phyloP scores from a whole-genome alignment of 2,888 invertebrate species.

The Tenthredo distinguenda region DNA sequence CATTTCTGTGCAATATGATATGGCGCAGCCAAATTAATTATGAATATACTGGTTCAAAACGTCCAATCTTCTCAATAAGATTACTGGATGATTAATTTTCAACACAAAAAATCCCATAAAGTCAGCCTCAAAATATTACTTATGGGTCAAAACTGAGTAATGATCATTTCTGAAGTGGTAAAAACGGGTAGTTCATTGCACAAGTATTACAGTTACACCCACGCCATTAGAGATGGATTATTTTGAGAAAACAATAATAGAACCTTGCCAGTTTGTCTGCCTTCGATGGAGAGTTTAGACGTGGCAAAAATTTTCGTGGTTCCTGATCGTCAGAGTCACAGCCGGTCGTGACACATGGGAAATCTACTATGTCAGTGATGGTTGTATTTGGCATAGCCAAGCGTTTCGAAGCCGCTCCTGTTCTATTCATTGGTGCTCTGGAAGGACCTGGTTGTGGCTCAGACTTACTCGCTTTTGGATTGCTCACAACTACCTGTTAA shows the following conservation, averaged over 20 bases:
- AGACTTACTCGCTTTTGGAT: conserved; percentile 32
- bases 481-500: conserved; percentile 55
- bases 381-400: conserved; percentile 21
- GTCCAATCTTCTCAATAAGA: too few species aligned
- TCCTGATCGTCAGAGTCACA: conserved; percentile 57
- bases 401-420: conserved; percentile 12
- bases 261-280: conserved; percentile 68
- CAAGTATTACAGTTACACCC: not conserved
- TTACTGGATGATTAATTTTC: too few species aligned
- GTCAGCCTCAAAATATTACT: not conserved
- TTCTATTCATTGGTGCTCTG: not conserved
- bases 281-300: conserved; percentile 62
- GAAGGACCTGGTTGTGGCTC: conserved; percentile 52
- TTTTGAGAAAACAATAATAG: not conserved
- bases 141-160: not conserved
- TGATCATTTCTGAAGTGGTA: not conserved
- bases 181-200: not conserved
- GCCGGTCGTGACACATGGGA: conserved; percentile 27
- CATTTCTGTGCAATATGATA: not conserved
- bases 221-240: not conserved
- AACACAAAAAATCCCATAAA: not conserved
- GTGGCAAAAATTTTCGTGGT: conserved; percentile 61
- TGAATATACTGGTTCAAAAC: not conserved
- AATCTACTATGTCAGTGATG: conserved; percentile 42
- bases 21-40: not conserved